phyloP scores from a whole-genome alignment of 2,888 invertebrate genomes.

The Eristalis intricaria region DNA sequence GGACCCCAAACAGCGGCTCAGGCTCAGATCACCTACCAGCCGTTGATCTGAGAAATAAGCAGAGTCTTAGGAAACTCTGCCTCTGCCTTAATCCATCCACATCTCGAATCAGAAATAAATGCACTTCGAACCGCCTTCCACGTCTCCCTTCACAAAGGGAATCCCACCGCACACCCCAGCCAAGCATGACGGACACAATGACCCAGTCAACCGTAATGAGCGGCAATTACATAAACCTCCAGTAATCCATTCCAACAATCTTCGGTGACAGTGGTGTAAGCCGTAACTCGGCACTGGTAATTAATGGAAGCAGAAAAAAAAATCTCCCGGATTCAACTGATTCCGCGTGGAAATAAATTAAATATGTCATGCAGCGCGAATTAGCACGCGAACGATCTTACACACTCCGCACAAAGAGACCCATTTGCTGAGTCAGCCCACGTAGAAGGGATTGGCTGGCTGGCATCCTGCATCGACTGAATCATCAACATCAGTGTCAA shows the following conservation, averaged over 20 bases:
- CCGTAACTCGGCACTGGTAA: neutral
- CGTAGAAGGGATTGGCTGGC: neutral
- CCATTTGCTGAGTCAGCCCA: neutral
- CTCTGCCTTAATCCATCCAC: neutral
- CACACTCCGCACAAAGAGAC: neutral
- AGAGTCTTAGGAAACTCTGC: too few species aligned
- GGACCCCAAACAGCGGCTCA: too few species aligned
- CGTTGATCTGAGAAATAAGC: too few species aligned
- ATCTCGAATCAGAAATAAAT: neutral
- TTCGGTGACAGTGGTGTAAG: neutral
- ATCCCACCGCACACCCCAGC: neutral
- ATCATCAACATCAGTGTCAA: neutral
- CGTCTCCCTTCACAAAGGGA: neutral
- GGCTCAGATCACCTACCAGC: too few species aligned
- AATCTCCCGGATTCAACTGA: slow-evolving; percentile 20
- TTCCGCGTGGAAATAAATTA: slow-evolving; percentile 16
- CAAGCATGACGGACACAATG: neutral
- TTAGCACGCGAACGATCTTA: neutral
- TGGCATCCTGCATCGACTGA: neutral
- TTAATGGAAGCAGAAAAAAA: neutral
- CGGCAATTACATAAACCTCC: neutral
- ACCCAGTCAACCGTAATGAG: neutral
- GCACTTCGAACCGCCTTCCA: neutral
- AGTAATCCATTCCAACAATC: neutral
- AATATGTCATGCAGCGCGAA: slow-evolving; percentile 45